Base-by-base conservation (phyloP, 2,113 vertebrate genomes). In the Saguinus imperator region DNA sequence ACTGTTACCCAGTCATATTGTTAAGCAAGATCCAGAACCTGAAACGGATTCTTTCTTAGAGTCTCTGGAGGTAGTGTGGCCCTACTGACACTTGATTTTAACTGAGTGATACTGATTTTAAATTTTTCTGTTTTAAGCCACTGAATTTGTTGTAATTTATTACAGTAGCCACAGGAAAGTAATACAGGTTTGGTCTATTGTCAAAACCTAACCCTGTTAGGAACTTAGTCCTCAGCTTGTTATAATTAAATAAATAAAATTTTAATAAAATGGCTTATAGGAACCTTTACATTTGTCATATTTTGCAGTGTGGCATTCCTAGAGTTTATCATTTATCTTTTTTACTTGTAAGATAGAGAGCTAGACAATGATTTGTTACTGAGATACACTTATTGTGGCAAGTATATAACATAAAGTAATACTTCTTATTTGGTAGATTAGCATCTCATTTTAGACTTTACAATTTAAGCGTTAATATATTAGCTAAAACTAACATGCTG, bases 281-380 rank as follows among this genome's bases (percentile, higher is more conserved):
- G 29, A 23, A 37, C 61, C 32, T 92, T 82, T 79, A 85, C 27
- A 77, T 52, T 91, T 91, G 48, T 83, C 9, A 3, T 91, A 35
- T 81, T 73, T 82, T 94, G 21, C 7, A 90, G 1, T 70, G 9
- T 87, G 48, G 29, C 61, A 87, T 88, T 91, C 77, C 91, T 37
- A 80, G 68, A 37, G n/a, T 79, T 95, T 97, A 82, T 92, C n/a
- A n/a, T 89, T 91, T 92, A 37, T 81, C 12, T 89, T 91, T 93
- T 52, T 23, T 77, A 87, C 43, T 96, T 73, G n/a, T 92, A 58
- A 89, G 48, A 43, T 91, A 73, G 50, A 76, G 68, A 89, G 55
- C 87, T 86, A 80, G 29, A 40, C 57, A 87, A 70, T 70, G 61
- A 76, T 91, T 77, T 85, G 9, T 89, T 94, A 50, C 61, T 80